Percentiles rank a stretch among this genome's conserved stretches.
phyloP scores from a whole-genome alignment of 2,797 vertebrate species.

The Columba guinea region DNA sequence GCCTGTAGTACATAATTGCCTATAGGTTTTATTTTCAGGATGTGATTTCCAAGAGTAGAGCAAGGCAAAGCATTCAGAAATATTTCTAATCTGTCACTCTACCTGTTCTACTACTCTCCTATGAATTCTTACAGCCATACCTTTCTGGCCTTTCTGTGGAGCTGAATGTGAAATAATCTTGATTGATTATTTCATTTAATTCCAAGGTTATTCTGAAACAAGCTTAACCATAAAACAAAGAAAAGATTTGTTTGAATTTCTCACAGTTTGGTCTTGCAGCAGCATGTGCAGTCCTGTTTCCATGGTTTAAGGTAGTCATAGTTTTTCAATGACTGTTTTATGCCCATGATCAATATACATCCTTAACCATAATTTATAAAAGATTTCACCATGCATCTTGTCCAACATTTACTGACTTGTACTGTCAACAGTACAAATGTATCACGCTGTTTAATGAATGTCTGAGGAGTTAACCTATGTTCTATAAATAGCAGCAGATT shows the following conservation, averaged over 20 bases:
- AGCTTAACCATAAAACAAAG: neutral
- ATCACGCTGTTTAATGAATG: neutral
- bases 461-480: neutral
- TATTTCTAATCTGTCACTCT: neutral
- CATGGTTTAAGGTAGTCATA: neutral
- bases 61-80: neutral
- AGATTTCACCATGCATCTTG: neutral
- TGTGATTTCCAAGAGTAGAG: neutral
- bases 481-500: constrained; percentile 12
- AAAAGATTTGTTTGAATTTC: neutral
- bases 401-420: constrained; percentile 34
- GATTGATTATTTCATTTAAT: neutral
- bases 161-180: neutral
- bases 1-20: neutral
- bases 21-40: neutral
- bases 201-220: neutral
- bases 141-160: neutral
- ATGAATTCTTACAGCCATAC: neutral
- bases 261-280: neutral
- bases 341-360: neutral
- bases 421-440: constrained; percentile 18
- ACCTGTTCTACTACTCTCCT: neutral
- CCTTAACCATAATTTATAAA: constrained; percentile 27
- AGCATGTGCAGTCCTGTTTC: neutral
- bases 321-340: neutral